phyloP scores from a whole-genome alignment of 1,140 invertebrate genomes.

The Goniozus legneri region DNA sequence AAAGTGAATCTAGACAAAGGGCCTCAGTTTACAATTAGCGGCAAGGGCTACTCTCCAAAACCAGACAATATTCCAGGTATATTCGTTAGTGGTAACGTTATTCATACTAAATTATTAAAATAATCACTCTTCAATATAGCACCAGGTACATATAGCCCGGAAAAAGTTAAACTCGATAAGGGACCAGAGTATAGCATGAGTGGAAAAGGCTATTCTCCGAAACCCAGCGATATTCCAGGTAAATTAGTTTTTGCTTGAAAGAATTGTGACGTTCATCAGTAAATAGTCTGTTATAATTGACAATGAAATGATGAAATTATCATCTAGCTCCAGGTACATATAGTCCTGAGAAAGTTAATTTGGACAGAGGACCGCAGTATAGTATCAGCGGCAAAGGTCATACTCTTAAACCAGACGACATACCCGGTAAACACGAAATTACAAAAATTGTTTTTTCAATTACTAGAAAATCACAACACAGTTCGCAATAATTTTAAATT shows the following conservation, averaged over 20 bases:
- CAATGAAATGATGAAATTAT: not conserved
- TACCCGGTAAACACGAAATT: too few species aligned
- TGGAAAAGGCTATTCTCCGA: slow-evolving; percentile 44
- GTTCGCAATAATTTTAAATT: too few species aligned
- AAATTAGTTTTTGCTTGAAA: not conserved
- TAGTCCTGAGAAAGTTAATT: slow-evolving; percentile 50
- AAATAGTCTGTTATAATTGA: not conserved
- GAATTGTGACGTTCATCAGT: not conserved
- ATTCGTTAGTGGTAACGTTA: too few species aligned
- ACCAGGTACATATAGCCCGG: slow-evolving; percentile 57
- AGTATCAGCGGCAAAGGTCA: slow-evolving; percentile 55
- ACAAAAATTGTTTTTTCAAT: too few species aligned
- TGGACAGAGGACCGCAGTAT: slow-evolving; percentile 60
- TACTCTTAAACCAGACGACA: slow-evolving; percentile 54
- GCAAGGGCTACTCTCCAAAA: slow-evolving; percentile 53
- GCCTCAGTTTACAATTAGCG: slow-evolving; percentile 60
- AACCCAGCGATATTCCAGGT: slow-evolving; percentile 33
- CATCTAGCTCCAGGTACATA: slow-evolving; percentile 26
- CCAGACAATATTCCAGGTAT: slow-evolving; percentile 54
- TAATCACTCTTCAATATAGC: slow-evolving; percentile 29
- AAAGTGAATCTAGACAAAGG: slow-evolving; percentile 62
- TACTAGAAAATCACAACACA: too few species aligned
- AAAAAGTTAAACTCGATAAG: slow-evolving; percentile 64
- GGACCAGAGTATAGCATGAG: slow-evolving; percentile 61
- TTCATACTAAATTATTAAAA: not conserved